Evolutionary conservation across 1,140 invertebrate genomes (phyloP).

Genomic region (Drosophila serrata): DNA sequence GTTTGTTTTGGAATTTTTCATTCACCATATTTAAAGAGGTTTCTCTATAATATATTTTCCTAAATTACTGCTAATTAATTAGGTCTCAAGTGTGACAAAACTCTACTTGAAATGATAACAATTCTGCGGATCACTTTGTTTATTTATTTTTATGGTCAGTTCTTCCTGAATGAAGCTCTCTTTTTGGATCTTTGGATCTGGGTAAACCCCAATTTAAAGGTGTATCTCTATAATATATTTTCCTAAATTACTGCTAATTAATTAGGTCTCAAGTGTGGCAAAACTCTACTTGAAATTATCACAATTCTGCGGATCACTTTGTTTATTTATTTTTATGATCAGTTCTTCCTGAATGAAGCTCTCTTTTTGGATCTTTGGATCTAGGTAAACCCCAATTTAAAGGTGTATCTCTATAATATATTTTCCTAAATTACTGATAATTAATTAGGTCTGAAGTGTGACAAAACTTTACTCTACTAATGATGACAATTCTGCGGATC

Average conservation of each 20-base stretch:
- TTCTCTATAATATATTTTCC: background rate
- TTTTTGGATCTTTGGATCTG: no score
- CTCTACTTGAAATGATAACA: background rate
- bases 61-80: background rate
- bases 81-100: background rate
- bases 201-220: no score
- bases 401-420: background rate
- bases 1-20: constrained; percentile 24
- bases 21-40: background rate
- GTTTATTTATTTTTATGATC: no score
- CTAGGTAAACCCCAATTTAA: no score
- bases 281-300: background rate
- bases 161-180: no score
- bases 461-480: background rate
- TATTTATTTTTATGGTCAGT: no score
- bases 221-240: background rate
- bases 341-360: no score
- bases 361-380: no score
- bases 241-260: background rate
- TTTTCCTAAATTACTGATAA: background rate
- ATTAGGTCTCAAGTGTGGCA: background rate
- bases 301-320: background rate
- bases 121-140: constrained; percentile 1
- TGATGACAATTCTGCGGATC: background rate
- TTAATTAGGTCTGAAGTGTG: background rate